Evolutionary conservation across 2,113 vertebrate genomes (phyloP).

Genomic region (Spermophilus dauricus): DNA sequence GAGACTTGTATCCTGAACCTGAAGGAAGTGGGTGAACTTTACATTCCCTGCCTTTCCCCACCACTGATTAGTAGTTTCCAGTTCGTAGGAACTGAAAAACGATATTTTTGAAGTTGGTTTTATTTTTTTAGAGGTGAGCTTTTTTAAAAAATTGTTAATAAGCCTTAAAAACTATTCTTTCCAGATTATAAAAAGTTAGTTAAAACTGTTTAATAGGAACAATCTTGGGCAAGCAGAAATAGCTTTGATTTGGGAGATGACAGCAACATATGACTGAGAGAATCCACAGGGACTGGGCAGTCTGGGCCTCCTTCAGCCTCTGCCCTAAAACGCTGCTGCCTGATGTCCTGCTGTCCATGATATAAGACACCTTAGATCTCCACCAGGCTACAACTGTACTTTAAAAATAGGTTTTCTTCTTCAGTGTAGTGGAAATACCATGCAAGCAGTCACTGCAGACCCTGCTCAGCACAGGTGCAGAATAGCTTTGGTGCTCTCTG

Average conservation of each 20-base stretch:
- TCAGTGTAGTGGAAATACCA: conserved; percentile 66
- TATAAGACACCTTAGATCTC: conserved; percentile 72
- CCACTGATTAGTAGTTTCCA: not conserved
- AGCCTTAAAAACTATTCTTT: conserved; percentile 84
- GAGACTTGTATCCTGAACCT: not conserved
- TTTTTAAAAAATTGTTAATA: conserved; percentile 69
- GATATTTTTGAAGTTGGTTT: not conserved
- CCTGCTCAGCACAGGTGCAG: conserved; percentile 97
- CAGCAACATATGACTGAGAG: conserved; percentile 3
- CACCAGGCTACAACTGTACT: conserved; percentile 75
- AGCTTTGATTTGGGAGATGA: conserved; percentile 77
- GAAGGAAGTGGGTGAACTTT: not conserved
- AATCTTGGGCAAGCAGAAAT: conserved; percentile 78
- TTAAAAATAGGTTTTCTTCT: conserved; percentile 83
- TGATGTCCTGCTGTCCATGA: not conserved
- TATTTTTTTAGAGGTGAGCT: not conserved
- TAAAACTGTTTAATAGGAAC: conserved; percentile 80
- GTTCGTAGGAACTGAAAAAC: not conserved
- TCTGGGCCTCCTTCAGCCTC: conserved; percentile 45
- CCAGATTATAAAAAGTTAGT: conserved; percentile 87
- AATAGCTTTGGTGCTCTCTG: conserved; percentile 97
- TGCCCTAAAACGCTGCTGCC: conserved; percentile 32
- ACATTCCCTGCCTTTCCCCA: not conserved
- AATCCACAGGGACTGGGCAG: conserved; percentile 35
- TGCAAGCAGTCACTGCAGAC: conserved; percentile 41